phyloP scores from a whole-genome alignment of 2,113 vertebrate genomes.

The Pseudopodoces humilis region DNA sequence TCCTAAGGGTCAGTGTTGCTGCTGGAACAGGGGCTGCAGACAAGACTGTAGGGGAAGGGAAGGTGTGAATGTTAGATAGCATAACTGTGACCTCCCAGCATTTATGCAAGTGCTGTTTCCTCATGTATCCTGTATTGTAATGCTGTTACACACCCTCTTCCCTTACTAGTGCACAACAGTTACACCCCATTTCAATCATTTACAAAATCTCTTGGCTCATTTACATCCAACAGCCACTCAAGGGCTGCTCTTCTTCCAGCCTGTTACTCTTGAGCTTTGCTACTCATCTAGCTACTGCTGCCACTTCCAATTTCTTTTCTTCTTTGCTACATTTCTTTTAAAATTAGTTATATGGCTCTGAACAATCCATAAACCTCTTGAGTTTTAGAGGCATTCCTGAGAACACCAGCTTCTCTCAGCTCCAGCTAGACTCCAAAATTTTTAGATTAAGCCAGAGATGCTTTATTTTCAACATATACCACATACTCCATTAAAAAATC shows the following conservation, averaged over 20 bases:
- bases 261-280: background rate
- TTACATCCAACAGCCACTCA: constrained; percentile 5
- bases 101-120: background rate
- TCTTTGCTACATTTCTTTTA: constrained; percentile 23
- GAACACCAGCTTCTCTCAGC: constrained; percentile 28
- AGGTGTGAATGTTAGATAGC: background rate
- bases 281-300: constrained; percentile 21
- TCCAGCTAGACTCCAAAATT: background rate
- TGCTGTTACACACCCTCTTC: background rate
- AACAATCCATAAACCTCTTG: constrained; percentile 48
- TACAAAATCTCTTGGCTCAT: background rate
- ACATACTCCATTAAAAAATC: constrained; percentile 22
- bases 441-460: constrained; percentile 14
- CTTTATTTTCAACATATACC: constrained; percentile 31
- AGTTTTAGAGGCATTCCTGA: constrained; percentile 4
- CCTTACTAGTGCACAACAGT: background rate
- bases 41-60: background rate
- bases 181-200: background rate
- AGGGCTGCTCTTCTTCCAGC: background rate
- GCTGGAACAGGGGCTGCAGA: rapidly evolving
- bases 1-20: background rate
- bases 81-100: background rate
- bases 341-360: constrained; percentile 10
- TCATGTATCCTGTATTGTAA: background rate
- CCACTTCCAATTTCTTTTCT: constrained; percentile 32